Conservation (phyloP, 2,113 vertebrate genomes). For the Cebidichthys violaceus region DNA sequence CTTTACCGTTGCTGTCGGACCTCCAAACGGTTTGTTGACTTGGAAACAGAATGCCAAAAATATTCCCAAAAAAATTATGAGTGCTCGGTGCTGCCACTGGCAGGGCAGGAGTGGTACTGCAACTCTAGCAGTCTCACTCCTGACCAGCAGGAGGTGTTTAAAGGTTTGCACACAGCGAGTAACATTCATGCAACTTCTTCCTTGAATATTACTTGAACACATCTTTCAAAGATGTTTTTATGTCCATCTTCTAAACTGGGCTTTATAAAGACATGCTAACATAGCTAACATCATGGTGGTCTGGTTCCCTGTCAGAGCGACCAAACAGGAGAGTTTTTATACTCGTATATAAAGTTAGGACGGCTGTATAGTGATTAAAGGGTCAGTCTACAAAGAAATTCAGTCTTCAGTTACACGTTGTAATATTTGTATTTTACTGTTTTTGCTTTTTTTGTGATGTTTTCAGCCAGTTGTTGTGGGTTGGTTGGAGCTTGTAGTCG, state of each 20-base stretch:
- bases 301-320: constrained; percentile 17
- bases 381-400: background rate
- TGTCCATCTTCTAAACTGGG: background rate
- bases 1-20: background rate
- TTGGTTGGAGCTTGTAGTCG: constrained; percentile 58
- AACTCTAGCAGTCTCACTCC: background rate
- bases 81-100: background rate
- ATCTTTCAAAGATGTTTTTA: background rate
- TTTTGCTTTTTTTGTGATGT: constrained; percentile 46
- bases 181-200: background rate
- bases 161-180: background rate
- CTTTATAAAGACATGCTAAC: background rate
- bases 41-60: constrained; percentile 43
- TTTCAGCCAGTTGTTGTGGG: constrained; percentile 55
- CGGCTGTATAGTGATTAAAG: constrained; percentile 18
- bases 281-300: background rate
- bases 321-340: constrained; percentile 22
- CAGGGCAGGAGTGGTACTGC: background rate
- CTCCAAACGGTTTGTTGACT: background rate
- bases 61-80: background rate
- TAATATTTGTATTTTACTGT: constrained; percentile 47
- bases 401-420: constrained; percentile 2
- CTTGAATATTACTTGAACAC: background rate
- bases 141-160: background rate
- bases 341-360: constrained; percentile 5